Evolutionary conservation across 2,888 invertebrate species (phyloP).

Genomic region (Adelphocoris suturalis): DNA sequence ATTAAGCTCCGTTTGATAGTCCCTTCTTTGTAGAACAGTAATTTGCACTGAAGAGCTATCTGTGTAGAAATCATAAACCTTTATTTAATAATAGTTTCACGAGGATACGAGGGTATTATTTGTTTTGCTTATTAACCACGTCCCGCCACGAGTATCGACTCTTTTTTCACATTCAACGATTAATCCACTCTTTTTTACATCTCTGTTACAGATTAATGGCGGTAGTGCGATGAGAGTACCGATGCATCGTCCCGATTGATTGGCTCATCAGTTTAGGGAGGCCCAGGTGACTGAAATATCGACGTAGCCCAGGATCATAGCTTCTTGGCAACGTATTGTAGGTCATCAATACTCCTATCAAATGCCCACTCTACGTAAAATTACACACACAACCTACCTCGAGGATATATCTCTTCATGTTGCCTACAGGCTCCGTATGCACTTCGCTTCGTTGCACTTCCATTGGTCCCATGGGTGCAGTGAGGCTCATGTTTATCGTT

Average conservation of each 20-base stretch:
- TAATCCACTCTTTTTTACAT: not conserved
- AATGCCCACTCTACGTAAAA: not conserved
- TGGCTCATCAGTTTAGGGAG: not conserved
- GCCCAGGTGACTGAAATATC: not conserved
- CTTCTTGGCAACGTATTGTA: not conserved
- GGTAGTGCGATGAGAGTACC: not conserved
- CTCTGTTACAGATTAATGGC: conserved; percentile 2
- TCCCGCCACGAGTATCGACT: no score
- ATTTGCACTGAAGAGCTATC: no score
- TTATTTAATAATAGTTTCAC: no score
- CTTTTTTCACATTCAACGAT: not conserved
- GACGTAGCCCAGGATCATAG: not conserved
- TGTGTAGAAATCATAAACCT: no score
- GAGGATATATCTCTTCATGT: no score
- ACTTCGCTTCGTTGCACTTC: not conserved
- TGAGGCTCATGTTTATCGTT: not conserved
- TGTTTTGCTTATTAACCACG: no score
- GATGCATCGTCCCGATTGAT: conserved; percentile 1
- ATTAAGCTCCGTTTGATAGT: no score
- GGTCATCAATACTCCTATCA: not conserved
- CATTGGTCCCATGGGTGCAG: not conserved
- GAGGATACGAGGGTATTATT: no score
- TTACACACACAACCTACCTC: not conserved
- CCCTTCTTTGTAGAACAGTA: no score
- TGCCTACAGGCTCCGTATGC: not conserved